Conservation (phyloP, 2,113 vertebrate genomes). For the Paedocypris sp. region DNA sequence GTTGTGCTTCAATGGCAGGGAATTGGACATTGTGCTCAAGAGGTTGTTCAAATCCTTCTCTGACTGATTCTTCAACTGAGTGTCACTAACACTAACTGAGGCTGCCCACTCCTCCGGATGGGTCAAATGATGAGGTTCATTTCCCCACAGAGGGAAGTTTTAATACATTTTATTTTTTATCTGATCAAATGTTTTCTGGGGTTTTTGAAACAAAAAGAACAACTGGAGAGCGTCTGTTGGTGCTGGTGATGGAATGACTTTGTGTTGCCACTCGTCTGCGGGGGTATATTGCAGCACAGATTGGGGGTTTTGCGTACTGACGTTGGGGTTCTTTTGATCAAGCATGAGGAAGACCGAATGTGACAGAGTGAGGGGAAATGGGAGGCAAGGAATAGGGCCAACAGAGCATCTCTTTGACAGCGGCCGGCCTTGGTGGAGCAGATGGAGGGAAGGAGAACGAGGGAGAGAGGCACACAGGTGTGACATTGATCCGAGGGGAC, state of each 20-base stretch:
- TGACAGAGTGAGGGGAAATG: slow-evolving; percentile 29
- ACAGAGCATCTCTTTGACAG: slow-evolving; percentile 53
- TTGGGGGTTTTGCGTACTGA: slow-evolving; percentile 37
- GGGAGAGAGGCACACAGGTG: slow-evolving; percentile 28
- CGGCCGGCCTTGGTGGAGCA: slow-evolving; percentile 36
- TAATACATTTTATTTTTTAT: no score
- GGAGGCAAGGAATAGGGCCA: slow-evolving; percentile 28
- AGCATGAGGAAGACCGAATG: slow-evolving; percentile 43
- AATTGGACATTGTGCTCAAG: no score
- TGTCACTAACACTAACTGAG: no score
- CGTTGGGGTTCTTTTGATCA: slow-evolving; percentile 52
- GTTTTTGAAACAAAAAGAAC: no score
- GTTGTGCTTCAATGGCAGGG: no score
- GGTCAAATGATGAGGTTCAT: no score
- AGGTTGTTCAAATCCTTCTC: no score
- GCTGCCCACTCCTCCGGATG: no score
- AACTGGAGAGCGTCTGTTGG: background rate
- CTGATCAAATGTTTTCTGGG: no score
- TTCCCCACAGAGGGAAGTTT: no score
- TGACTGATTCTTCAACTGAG: no score
- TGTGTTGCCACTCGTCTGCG: slow-evolving; percentile 8
- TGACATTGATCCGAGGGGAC: slow-evolving; percentile 45
- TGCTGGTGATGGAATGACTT: background rate
- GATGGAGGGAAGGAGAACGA: slow-evolving; percentile 30
- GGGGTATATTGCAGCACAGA: slow-evolving; percentile 28